These are phyloP conservation scores for Beris chalybata DNA, from an alignment of 2,888 invertebrate species.

Conservation along the genomic window DNA sequence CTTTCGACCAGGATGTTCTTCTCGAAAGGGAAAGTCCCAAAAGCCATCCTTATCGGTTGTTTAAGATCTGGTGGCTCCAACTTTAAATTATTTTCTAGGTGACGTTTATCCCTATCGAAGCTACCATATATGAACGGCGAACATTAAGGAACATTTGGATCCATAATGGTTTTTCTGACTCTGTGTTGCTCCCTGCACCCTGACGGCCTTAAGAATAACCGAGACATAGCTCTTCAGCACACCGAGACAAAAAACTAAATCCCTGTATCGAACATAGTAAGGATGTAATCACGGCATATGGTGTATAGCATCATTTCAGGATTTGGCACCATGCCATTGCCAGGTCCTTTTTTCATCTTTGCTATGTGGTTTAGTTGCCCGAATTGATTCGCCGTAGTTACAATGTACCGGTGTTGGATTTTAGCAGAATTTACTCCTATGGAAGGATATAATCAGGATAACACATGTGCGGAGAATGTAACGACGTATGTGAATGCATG, in stretches of 20 bases:
- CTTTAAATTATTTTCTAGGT: slow-evolving; percentile 22
- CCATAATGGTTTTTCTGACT: slow-evolving; percentile 22
- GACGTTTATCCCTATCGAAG: slow-evolving; percentile 11
- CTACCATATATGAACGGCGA: slow-evolving; percentile 4
- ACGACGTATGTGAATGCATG: too few species aligned
- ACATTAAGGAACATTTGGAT: slow-evolving; percentile 26
- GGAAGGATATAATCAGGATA: too few species aligned
- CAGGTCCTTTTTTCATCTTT: slow-evolving; percentile 4
- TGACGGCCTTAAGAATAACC: neutral
- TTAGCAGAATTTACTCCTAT: too few species aligned
- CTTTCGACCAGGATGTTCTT: too few species aligned
- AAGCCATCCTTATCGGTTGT: slow-evolving; percentile 14
- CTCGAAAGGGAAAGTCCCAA: neutral
- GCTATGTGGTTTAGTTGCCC: neutral
- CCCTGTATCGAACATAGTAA: slow-evolving; percentile 31
- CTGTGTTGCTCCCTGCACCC: neutral
- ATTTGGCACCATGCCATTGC: slow-evolving; percentile 31
- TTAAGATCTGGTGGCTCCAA: slow-evolving; percentile 9
- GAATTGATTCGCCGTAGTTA: neutral
- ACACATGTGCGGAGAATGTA: too few species aligned
- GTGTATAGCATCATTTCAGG: slow-evolving; percentile 22
- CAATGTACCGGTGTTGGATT: too few species aligned
- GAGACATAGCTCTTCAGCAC: neutral
- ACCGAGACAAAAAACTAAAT: slow-evolving; percentile 19
- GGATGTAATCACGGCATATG: slow-evolving; percentile 30